These are phyloP conservation scores for Isurus oxyrinchus DNA, from an alignment of 2,113 vertebrate species.

Conservation along the genomic window DNA sequence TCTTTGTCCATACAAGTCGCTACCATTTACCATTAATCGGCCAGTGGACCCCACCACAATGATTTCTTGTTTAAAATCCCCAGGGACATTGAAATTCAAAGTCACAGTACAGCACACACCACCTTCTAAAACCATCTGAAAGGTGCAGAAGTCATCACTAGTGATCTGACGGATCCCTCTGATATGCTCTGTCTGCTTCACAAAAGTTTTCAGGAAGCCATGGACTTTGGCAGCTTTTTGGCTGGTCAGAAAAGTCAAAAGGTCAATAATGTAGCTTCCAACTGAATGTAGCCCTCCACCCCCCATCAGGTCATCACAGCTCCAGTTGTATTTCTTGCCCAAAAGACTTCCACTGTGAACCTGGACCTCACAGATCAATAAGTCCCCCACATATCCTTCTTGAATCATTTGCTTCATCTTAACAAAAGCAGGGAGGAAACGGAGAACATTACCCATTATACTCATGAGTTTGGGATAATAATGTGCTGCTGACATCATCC, in stretches of 20 bases:
- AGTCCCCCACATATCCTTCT: conserved; percentile 88
- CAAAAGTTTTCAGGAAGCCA: conserved; percentile 90
- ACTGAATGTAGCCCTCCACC: conserved; percentile 92
- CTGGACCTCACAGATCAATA: conserved; percentile 91
- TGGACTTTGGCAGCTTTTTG: conserved; percentile 87
- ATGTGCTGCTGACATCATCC: conserved; percentile 95
- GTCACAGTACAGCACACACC: conserved; percentile 93
- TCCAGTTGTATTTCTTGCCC: conserved; percentile 99
- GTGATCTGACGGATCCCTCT: conserved; percentile 95
- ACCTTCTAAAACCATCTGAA: conserved; percentile 92
- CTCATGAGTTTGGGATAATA: conserved; percentile 98
- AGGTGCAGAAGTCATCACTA: conserved; percentile 96
- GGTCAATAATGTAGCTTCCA: conserved; percentile 96
- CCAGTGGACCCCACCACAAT: conserved; percentile 79
- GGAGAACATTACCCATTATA: conserved; percentile 94
- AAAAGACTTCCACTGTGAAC: conserved; percentile 92
- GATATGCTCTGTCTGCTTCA: conserved; percentile 96
- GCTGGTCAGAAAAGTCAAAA: conserved; percentile 88
- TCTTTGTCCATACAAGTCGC: conserved; percentile 87
- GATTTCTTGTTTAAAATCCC: conserved; percentile 91
- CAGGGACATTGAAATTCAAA: conserved; percentile 93
- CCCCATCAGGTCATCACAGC: conserved; percentile 96
- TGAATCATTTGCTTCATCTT: conserved; percentile 94
- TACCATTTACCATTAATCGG: conserved; percentile 74
- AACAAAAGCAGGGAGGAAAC: conserved; percentile 88